Conservation (phyloP, 1,140 invertebrate species). For the Orius laevigatus region DNA sequence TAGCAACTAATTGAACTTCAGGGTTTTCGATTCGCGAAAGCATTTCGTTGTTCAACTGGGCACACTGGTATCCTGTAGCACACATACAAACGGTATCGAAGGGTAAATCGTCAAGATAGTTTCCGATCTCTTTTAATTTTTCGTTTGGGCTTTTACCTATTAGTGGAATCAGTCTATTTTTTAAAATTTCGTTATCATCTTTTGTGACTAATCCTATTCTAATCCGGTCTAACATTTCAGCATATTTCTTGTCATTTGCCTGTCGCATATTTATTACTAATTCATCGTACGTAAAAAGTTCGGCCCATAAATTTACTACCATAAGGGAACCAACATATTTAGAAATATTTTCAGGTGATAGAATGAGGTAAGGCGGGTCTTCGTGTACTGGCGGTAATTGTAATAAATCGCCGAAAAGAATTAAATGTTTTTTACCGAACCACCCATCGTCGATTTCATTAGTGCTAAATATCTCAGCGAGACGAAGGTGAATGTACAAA, state of each 20-base stretch:
- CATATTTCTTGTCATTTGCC: slow-evolving; percentile 2
- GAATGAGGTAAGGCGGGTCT: slow-evolving; percentile 19
- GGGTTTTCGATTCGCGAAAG: too few species aligned
- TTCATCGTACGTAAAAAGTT: slow-evolving; percentile 20
- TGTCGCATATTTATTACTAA: slow-evolving; percentile 21
- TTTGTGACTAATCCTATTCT: background rate
- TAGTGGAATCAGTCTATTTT: too few species aligned
- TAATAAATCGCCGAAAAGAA: slow-evolving; percentile 24
- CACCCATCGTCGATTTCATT: slow-evolving; percentile 15
- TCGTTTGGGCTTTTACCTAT: too few species aligned
- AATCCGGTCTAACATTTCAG: too few species aligned
- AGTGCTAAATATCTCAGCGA: slow-evolving; percentile 17
- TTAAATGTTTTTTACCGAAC: slow-evolving; percentile 14
- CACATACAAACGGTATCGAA: too few species aligned
- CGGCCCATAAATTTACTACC: slow-evolving; percentile 18
- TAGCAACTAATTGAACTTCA: too few species aligned
- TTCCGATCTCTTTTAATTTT: too few species aligned
- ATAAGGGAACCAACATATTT: slow-evolving; percentile 19
- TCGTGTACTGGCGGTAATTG: slow-evolving; percentile 24
- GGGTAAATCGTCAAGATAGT: too few species aligned
- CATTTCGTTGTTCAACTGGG: too few species aligned
- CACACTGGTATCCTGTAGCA: too few species aligned
- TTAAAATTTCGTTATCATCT: too few species aligned
- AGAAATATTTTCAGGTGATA: slow-evolving; percentile 17
- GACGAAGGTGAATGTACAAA: slow-evolving; percentile 17